Evolutionary conservation across 64 coral and sea anemone genomes (phyloP), one percentile per base, ranked within the genome.

Genomic region (Stichodactyla helianthus): DNA sequence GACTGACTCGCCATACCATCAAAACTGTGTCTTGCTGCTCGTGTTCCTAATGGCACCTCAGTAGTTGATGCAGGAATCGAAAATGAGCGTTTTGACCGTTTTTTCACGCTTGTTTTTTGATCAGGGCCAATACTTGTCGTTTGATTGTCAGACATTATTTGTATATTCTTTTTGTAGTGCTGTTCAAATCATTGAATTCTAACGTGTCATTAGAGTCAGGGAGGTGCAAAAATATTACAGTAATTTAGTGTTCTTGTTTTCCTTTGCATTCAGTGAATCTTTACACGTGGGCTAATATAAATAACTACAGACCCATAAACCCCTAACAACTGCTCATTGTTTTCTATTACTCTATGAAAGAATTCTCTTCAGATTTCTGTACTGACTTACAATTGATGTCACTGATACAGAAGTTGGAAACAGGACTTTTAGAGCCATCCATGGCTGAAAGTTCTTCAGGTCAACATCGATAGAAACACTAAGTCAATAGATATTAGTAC

Each of bases 131-230:
- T 81, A 81, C 52, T 54, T 19, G 20, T 52, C 52, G 19, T 50
- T 81, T 81, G 78, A 81, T 81, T 81, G 78, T 81, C 78, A 81
- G 78, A 18, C 78, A 81, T 81, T 54, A 81, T 81, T 81, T 81
- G 68, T 74, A 74, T 74, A 74, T 74, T 74, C 68, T 20, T 7
- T 81, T 81, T 81, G 51, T 9, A 81, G 78, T 81, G 78, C 68
- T 74, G 68, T 74, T 74, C 68, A 74, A 74, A 74, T 74, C 68
- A 74, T 74, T 74, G 68, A 74, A 74, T 74, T 74, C 68, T 65
- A n/a, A 27, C 27, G 68, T 74, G 63, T 22, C 63, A 68, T 68
- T 22, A 74, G 22, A 28, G 68, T 27, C 68, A 71, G 1, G 22
- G 68, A 26, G 68, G 8, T 71, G 68, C 25, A 74, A 74, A 74